Evolutionary conservation across 2,113 vertebrate species (phyloP), one percentile per base, ranked within the genome.

Genomic region (Meriones unguiculatus): DNA sequence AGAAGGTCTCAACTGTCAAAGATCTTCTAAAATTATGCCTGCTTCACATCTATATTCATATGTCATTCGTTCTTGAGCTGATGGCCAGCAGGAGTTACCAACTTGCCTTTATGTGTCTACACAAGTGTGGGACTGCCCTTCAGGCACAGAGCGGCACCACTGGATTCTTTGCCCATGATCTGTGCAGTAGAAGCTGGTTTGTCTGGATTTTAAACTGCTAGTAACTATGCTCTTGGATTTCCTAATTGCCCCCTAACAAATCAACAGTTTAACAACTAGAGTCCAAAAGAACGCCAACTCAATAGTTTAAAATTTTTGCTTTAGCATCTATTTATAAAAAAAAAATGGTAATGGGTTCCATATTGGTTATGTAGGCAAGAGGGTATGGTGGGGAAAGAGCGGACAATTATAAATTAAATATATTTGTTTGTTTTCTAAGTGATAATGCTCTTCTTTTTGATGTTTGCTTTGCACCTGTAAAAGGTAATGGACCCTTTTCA

Each of bases 401-500:
- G 22, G 14, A 54, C 20, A 54, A 35, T 82, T 50, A 93, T 24
- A 93, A 35, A 90, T 81, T 82, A 92, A 97, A 64, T 86, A 35
- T 38, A 72, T 80, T 95, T 94, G 57, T 88, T 87, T 89, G 76
- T 30, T 93, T 92, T 30, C 62, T 86, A 90, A 94, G 82, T 84
- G 81, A 76, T 32, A 67, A 14, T 41, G 67, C 52, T 87, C 32
- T 41, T 32, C 54, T 82, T 35, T 46, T 82, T 35, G 15, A 17
- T 76, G 25, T 24, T 82, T 59, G 54, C 28, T 89, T 57, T 73
- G 18, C 85, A 69, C 89, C 38, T 76, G 35, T 50, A 87, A 95
- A 97, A 97, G 87, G 94, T 95, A 95, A 97, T 75, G 89, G 91
- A 89, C 77, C n/a, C 72, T 78, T 95, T 59, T 65, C 32, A 72